A percentile compares a stretch with the other conserved stretches of the same genome.
phyloP scores from a whole-genome alignment of 2,888 invertebrate genomes.

The Synergus japonicus region DNA sequence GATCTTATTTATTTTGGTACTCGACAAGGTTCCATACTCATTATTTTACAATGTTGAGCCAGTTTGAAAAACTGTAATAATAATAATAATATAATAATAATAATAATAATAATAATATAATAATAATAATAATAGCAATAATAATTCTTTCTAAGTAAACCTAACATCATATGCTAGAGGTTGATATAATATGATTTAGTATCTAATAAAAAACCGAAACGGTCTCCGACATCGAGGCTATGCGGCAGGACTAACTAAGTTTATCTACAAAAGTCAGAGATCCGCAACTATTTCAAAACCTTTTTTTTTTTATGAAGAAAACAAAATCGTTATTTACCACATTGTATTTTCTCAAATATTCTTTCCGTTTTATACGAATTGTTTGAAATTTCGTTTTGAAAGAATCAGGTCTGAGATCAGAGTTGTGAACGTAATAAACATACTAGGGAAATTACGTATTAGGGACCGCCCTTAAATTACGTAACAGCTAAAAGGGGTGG shows the following conservation, averaged over 20 bases:
- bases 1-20: constrained; percentile 76
- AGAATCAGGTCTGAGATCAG: neutral
- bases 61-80: constrained; percentile 69
- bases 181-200: constrained; percentile 72
- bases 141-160: constrained; percentile 70
- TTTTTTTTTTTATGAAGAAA: neutral
- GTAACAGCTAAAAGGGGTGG: too few species aligned
- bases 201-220: constrained; percentile 73
- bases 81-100: constrained; percentile 68
- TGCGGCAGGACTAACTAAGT: constrained; percentile 61
- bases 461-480: too few species aligned
- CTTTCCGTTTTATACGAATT: neutral
- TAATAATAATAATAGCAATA: constrained; percentile 69
- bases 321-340: neutral
- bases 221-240: constrained; percentile 64
- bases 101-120: constrained; percentile 68
- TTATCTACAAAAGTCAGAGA: constrained; percentile 55
- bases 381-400: neutral
- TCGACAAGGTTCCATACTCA: constrained; percentile 71
- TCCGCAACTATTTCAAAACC: constrained; percentile 21
- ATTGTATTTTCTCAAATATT: constrained; percentile 20
- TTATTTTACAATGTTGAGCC: constrained; percentile 76
- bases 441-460: too few species aligned
- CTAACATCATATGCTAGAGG: constrained; percentile 73
- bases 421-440: too few species aligned